phyloP scores from a whole-genome alignment of 2,888 invertebrate genomes.

The Mimas tiliae region DNA sequence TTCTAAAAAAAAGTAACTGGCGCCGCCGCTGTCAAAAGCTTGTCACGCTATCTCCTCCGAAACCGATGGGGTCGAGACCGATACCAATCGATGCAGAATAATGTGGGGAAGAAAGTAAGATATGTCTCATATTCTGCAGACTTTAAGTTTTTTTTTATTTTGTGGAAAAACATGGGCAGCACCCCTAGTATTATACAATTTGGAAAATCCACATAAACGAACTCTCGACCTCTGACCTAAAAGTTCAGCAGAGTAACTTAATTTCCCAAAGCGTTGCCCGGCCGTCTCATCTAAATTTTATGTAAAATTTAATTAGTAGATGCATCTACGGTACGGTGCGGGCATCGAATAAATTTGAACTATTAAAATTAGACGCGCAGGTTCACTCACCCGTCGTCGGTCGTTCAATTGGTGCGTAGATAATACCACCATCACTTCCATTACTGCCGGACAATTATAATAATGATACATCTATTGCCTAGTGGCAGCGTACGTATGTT shows the following conservation, averaged over 20 bases:
- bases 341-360: constrained; percentile 52
- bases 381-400: constrained; percentile 55
- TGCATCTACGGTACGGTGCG: constrained; percentile 30
- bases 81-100: too few species aligned
- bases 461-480: not conserved
- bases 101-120: too few species aligned
- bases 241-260: not conserved
- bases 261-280: not conserved
- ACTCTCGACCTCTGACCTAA: not conserved
- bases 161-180: too few species aligned
- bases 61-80: too few species aligned
- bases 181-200: too few species aligned
- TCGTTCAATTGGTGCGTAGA: constrained; percentile 33
- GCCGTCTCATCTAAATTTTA: constrained; percentile 1
- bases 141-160: too few species aligned
- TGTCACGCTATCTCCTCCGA: too few species aligned
- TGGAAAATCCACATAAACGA: not conserved
- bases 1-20: too few species aligned
- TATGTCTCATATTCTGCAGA: too few species aligned
- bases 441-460: not conserved
- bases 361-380: constrained; percentile 53
- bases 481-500: too few species aligned
- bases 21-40: too few species aligned
- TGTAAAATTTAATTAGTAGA: constrained; percentile 29
- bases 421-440: not conserved